phyloP scores from a whole-genome alignment of 2,113 vertebrate species.

The Thunnus maccoyii region DNA sequence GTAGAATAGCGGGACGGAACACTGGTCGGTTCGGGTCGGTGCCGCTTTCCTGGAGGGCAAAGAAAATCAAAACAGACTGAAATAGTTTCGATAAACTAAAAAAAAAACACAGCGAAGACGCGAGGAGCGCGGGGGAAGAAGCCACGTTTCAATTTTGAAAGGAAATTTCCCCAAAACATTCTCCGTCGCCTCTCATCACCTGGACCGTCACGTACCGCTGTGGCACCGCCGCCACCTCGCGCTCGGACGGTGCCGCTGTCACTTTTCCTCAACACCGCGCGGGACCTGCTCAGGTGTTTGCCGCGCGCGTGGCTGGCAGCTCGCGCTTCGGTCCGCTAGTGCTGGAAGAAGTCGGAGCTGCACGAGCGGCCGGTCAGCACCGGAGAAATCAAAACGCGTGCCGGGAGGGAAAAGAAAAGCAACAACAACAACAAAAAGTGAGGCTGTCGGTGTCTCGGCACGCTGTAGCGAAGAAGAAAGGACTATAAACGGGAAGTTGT shows the following conservation, averaged over 20 bases:
- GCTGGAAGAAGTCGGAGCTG: slow-evolving; percentile 38
- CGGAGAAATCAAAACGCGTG: slow-evolving; percentile 29
- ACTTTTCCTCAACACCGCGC: slow-evolving; percentile 55
- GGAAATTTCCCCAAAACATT: slow-evolving; percentile 12
- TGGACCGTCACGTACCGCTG: slow-evolving; percentile 43
- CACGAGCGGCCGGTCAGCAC: slow-evolving; percentile 28
- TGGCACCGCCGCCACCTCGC: slow-evolving; percentile 8
- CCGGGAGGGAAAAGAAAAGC: neutral
- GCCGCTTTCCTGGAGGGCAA: slow-evolving; percentile 58
- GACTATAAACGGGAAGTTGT: slow-evolving; percentile 67
- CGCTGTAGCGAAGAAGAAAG: neutral
- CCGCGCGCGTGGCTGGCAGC: slow-evolving; percentile 68
- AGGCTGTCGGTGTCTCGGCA: slow-evolving; percentile 12
- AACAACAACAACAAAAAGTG: neutral
- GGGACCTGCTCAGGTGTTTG: slow-evolving; percentile 63
- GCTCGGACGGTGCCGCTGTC: slow-evolving; percentile 60
- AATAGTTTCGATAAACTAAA: slow-evolving; percentile 79
- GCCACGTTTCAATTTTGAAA: slow-evolving; percentile 34
- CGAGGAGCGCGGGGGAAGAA: slow-evolving; percentile 24
- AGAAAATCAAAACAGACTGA: slow-evolving; percentile 58
- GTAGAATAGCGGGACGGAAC: slow-evolving; percentile 88
- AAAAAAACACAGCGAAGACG: slow-evolving; percentile 48
- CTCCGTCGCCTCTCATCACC: slow-evolving; percentile 40
- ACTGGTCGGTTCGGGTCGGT: slow-evolving; percentile 73
- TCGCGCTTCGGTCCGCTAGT: slow-evolving; percentile 59